Conservation (phyloP, 1,140 invertebrate genomes). For the Mizuhopecten yessoensis region DNA sequence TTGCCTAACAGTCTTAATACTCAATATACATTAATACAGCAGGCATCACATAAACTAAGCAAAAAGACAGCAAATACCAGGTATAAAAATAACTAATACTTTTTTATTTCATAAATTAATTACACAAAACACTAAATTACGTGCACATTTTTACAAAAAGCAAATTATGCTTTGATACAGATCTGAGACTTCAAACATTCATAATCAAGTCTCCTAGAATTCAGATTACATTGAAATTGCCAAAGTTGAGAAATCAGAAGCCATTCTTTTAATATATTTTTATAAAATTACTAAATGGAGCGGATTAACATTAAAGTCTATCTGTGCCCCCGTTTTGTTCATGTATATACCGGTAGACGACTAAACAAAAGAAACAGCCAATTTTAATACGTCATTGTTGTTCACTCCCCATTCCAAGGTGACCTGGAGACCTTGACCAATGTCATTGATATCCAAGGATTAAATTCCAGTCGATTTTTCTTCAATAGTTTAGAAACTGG, state of each 20-base stretch:
- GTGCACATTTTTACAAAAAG: background rate
- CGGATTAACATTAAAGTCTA: too few relatives aligned
- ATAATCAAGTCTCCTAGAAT: background rate
- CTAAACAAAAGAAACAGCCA: too few relatives aligned
- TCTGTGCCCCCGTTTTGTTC: too few relatives aligned
- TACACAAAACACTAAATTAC: background rate
- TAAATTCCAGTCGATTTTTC: background rate
- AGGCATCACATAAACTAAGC: too few relatives aligned
- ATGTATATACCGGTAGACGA: too few relatives aligned
- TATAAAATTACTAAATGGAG: too few relatives aligned
- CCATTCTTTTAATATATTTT: too few relatives aligned
- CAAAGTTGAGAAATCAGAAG: background rate
- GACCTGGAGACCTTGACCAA: background rate
- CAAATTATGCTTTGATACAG: background rate
- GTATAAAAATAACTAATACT: too few relatives aligned
- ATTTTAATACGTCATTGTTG: too few relatives aligned
- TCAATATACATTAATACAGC: too few relatives aligned
- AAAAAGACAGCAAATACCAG: background rate
- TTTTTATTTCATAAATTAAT: constrained; percentile 21
- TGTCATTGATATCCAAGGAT: background rate
- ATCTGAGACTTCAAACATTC: too few relatives aligned
- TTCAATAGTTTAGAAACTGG: background rate
- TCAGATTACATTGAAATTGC: background rate
- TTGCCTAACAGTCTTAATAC: too few relatives aligned
- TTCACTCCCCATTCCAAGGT: background rate